Evolutionary conservation across 2,888 invertebrate species (phyloP), one percentile per base, ranked within the genome.

Genomic region (Steinernema carpocapsae): DNA sequence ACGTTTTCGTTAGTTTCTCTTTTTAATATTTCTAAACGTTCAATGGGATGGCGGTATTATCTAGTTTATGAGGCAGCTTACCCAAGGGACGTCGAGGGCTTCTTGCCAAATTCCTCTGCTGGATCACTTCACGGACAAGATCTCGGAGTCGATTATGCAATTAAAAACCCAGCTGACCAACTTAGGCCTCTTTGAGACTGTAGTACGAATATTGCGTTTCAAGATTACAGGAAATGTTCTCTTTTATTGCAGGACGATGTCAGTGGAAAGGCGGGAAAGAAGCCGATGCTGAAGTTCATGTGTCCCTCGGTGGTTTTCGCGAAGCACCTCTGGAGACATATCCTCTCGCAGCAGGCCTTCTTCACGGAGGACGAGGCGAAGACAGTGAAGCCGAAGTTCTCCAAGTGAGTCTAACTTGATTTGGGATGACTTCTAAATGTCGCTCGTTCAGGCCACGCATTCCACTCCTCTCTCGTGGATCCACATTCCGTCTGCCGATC

Each of bases 271-370:
- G 19, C 42, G 43, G 26, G 19, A n/a, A 81, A 74, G 59, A 78
- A 76, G 78, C 87, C 87, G 76, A 86, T 88, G 29, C 93, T 96
- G 78, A 96, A 97, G 19, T 97, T 95, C 90, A 94, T 95, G 89
- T 97, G 97, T 90, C 93, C 94, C 74, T 93, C 93, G 81, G 93
- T 94, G 70, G 92, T 94, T 56, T 93, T 94, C 72, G 96, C 96
- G 88, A 92, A 95, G 82, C 95, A 97, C 89, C 92, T 97, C 78
- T 97, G 97, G 97, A 92, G 94, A 88, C 95, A 95, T 90, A 95
- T 96, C 70, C 94, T 97, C 81, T 96, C 97, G 88, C 97, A 97
- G 90, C 94, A 96, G 92, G 90, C 96, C 82, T 97, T 97, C 90
- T 97, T 95, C 90, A 97, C 96, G 70, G 83, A 79, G 72, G 70